Base-by-base conservation (phyloP, 1,140 invertebrate species). In the Aphaenogaster rudis region DNA sequence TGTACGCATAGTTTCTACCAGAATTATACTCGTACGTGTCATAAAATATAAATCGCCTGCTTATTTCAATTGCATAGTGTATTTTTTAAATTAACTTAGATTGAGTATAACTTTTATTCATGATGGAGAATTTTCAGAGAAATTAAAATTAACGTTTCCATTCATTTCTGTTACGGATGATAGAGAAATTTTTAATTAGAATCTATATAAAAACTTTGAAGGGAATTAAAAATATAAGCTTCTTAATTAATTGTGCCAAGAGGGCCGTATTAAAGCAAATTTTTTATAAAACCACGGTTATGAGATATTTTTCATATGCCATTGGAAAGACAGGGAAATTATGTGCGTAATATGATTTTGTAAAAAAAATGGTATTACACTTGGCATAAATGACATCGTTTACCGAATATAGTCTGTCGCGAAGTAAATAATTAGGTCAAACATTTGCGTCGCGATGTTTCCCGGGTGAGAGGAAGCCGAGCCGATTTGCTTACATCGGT, bases 61-160 rank as follows among this genome's bases (percentile, higher is more conserved):
- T n/a, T 78, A 17, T 48, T 52, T 54, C n/a, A 66, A 39, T 15
- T 69, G 33, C 39, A 15, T n/a, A 6, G 15, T 64, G 2, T 54
- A 54, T 57, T 15, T 42, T 71, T 42, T 8, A 45, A 81, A 39
- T 54, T 71, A 54, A 69, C 7, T 54, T 67, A 52, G 8, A 45
- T 69, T 13, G 21, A 81, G 11, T 9, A 5, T 33, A 71, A 81
- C 42, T 66, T 66, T 79, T 66, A 48, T 50, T 74, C 6, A 6
- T 17, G 36, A 21, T n/a, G 66, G 8, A n/a, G 21, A 54, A 57
- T 71, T 42, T 69, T 57, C 17, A 11, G 36, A 57, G 21, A 81
- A 71, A 17, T 42, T 71, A 63, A 63, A 78, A 39, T 81, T 81
- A 71, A 42, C 36, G n/a, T 81, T 71, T 71, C 36, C n/a, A 69